phyloP scores from a whole-genome alignment of 2,113 vertebrate genomes.

The Loxodonta africana region DNA sequence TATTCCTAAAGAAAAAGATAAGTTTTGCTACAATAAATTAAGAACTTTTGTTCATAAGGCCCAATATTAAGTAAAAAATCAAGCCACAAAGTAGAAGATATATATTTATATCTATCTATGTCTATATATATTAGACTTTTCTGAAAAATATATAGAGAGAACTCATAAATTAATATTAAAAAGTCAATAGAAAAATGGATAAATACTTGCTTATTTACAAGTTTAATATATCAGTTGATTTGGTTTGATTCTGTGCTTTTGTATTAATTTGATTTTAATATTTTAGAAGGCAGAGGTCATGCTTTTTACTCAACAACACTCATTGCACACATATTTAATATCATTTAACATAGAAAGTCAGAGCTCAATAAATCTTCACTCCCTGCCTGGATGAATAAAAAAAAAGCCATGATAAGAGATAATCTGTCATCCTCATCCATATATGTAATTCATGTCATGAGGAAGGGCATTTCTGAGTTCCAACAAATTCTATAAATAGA shows the following conservation, averaged over 20 bases:
- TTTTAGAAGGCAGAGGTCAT: background rate
- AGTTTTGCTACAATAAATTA: too few relatives aligned
- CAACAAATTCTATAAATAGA: background rate
- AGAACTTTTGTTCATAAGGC: too few relatives aligned
- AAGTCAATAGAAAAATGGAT: background rate
- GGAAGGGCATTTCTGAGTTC: background rate
- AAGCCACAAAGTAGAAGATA: too few relatives aligned
- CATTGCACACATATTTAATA: background rate
- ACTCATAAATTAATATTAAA: background rate
- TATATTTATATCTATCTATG: too few relatives aligned
- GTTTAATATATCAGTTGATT: background rate
- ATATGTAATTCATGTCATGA: background rate
- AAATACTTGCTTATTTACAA: background rate
- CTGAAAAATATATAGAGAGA: background rate
- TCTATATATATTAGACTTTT: too few relatives aligned
- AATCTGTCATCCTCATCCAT: background rate
- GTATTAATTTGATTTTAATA: conserved; percentile 50
- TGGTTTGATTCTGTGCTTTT: background rate
- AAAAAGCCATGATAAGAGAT: background rate
- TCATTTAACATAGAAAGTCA: conserved; percentile 35
- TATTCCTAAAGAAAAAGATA: too few relatives aligned
- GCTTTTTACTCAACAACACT: background rate
- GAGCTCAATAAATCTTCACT: conserved; percentile 1
- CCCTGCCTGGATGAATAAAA: background rate
- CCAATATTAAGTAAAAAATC: too few relatives aligned